Percentiles rank a stretch among this genome's conserved stretches.
These are phyloP conservation scores for Arrhamphus sclerolepis DNA, from an alignment of 2,797 vertebrate species.

Conservation along the genomic window DNA sequence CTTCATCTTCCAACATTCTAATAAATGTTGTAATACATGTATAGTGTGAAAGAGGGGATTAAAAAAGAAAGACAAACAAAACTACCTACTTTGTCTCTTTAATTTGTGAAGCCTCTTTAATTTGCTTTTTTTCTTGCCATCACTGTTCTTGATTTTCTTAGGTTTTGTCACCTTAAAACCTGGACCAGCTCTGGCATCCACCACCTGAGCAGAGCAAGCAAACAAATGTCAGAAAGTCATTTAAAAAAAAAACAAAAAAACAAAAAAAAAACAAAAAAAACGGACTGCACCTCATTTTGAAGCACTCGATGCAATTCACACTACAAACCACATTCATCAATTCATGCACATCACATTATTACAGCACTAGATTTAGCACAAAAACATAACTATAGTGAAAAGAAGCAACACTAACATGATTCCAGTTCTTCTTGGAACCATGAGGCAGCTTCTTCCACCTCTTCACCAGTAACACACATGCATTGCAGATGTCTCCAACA, in stretches of 20 bases:
- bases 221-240: constrained; percentile 1
- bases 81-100: constrained; percentile 83
- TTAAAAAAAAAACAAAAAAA: not conserved
- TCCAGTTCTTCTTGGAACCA: constrained; percentile 88
- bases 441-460: constrained; percentile 86
- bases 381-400: not conserved
- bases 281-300: not conserved
- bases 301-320: no score
- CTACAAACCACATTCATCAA: not conserved
- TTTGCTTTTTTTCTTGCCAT: constrained; percentile 84
- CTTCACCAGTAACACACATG: constrained; percentile 85
- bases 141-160: constrained; percentile 83
- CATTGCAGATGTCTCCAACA: constrained; percentile 87
- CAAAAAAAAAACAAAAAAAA: not conserved
- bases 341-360: no score
- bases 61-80: no score
- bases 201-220: constrained; percentile 73
- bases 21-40: no score
- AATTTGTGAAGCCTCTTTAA: constrained; percentile 83
- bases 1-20: no score
- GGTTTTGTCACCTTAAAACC: constrained; percentile 87
- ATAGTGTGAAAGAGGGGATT: not conserved
- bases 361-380: not conserved
- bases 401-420: constrained; percentile 74
- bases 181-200: constrained; percentile 86